These are phyloP conservation scores for Noctua janthe DNA, from an alignment of 2,888 invertebrate genomes.

Conservation along the genomic window DNA sequence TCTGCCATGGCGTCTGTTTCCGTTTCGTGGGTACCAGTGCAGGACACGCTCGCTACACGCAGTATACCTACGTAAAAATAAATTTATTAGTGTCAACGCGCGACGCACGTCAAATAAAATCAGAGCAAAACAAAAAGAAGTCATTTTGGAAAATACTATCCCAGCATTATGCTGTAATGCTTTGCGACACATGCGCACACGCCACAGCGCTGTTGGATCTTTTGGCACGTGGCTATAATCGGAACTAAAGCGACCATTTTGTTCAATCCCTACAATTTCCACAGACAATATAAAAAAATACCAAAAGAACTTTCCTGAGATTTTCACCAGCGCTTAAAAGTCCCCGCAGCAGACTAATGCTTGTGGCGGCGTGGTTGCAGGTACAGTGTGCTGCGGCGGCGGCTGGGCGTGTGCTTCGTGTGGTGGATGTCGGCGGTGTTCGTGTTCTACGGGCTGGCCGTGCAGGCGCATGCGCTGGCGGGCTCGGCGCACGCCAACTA, in stretches of 20 bases:
- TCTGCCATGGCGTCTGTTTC: too few relatives aligned
- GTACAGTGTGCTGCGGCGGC: constrained; percentile 82
- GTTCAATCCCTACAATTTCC: background rate
- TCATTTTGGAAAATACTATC: background rate
- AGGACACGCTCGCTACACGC: too few relatives aligned
- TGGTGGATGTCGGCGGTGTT: constrained; percentile 87
- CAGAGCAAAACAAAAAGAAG: background rate
- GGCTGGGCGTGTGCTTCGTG: constrained; percentile 83
- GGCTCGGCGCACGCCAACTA: constrained; percentile 83
- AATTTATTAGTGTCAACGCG: background rate
- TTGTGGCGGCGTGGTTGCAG: constrained; percentile 63
- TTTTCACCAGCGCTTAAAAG: background rate
- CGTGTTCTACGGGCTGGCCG: constrained; percentile 88
- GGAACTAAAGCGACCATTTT: background rate
- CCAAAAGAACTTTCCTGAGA: background rate
- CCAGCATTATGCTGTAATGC: background rate
- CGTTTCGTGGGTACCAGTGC: too few relatives aligned
- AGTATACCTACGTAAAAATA: background rate
- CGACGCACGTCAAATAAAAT: background rate
- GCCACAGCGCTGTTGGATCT: background rate
- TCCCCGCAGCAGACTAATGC: background rate
- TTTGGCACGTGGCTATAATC: background rate
- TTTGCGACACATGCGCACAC: background rate
- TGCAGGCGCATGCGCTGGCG: constrained; percentile 81
- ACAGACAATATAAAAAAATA: background rate